These are phyloP conservation scores for Plectrocnemia conspersa DNA, from an alignment of 1,140 invertebrate genomes.

Conservation along the genomic window DNA sequence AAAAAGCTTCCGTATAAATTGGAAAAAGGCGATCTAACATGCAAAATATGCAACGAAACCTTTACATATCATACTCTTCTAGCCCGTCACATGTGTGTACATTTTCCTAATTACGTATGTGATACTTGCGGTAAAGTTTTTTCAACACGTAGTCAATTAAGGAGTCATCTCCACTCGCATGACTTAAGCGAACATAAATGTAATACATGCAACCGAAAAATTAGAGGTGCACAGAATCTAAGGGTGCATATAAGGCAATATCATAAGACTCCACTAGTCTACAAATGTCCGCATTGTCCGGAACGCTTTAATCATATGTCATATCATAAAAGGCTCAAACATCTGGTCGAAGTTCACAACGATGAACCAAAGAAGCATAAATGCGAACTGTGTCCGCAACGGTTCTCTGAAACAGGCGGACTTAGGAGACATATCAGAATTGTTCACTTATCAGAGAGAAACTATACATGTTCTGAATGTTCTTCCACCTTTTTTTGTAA, in stretches of 20 bases:
- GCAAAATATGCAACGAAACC: conserved; percentile 27
- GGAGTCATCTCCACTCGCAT: conserved; percentile 28
- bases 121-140: conserved; percentile 38
- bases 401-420: conserved; percentile 41
- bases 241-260: background rate
- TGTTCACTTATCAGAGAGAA: conserved; percentile 42
- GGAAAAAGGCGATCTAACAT: conserved; percentile 17
- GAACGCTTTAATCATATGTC: conserved; percentile 31
- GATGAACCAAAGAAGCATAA: conserved; percentile 35
- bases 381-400: conserved; percentile 42
- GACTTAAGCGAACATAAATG: conserved; percentile 21
- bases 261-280: background rate
- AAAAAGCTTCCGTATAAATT: conserved; percentile 10
- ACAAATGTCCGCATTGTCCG: conserved; percentile 10
- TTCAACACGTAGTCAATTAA: conserved; percentile 25
- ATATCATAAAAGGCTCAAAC: background rate
- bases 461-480: conserved; percentile 43
- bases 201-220: conserved; percentile 7
- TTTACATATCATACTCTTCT: conserved; percentile 16
- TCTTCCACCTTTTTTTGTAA: conserved; percentile 41
- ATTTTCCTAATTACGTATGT: conserved; percentile 37
- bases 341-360: conserved; percentile 40
- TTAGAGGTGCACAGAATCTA: background rate
- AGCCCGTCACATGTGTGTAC: conserved; percentile 36
- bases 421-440: conserved; percentile 48